Base-by-base conservation (phyloP, 2,113 vertebrate species). In the Hipposideros armiger region DNA sequence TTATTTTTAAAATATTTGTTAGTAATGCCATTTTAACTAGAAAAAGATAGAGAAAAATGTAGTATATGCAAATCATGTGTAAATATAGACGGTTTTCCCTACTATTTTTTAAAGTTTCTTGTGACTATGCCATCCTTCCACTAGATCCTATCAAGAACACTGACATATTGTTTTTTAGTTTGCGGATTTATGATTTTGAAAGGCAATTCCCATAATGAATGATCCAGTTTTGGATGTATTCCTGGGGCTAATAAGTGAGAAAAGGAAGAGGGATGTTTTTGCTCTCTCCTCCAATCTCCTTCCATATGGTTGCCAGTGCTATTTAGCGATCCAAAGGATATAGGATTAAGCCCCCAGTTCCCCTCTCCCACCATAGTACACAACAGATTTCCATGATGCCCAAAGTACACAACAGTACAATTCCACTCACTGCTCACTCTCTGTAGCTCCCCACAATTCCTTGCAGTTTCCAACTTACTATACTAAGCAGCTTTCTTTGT, bases 61-160 rank as follows among this genome's bases (percentile, higher is more conserved):
- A 83, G 26, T 16, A 67, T 50, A 83, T 90, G 50, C 30, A 96
- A 91, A 92, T 96, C 17, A 54, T 36, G 52, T 82, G 67, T 42
- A 78, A 93, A 81, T 78, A 77, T 54, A 62, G 8, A 24, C 47
- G 26, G 45, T 5, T 78, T 52, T 76, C 24, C 32, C 3, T 42
- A 70, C 16, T 47, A n/a, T 88, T 62, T 90, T 66, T 52, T 42
- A 85, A 91, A 87, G 62, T 4, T 76, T 84, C 32, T 69, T 94
- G 19, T 87, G 64, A 72, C 30, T 22, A 30, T 93, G 50, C 15
- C 50, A 87, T 50, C 5, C 17, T 83, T 91, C 26, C 40, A 54
- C 17, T 60, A 84, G 60, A 78, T 54, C n/a, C 45, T 81, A 64
- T 40, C 70, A 82, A 78, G 14, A 88, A 73, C 20, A 74, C 11